phyloP scores from a whole-genome alignment of 2,888 invertebrate species.

The Artemia sinica region DNA sequence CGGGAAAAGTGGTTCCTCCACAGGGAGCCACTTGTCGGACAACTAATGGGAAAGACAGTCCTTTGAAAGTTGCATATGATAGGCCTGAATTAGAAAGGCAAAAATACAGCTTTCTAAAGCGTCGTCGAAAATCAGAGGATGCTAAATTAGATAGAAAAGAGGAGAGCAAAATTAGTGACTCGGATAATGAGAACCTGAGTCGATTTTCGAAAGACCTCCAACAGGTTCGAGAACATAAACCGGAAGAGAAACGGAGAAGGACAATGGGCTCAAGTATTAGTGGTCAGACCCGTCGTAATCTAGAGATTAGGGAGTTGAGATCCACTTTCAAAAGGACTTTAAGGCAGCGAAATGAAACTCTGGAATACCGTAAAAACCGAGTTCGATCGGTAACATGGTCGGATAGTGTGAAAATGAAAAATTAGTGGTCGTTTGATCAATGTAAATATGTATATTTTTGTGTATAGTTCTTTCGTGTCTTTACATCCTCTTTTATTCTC shows the following conservation, averaged over 20 bases:
- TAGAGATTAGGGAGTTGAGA: conserved; percentile 7
- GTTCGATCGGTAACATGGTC: neutral
- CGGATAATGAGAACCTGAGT: neutral
- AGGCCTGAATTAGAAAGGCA: neutral
- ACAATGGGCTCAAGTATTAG: neutral
- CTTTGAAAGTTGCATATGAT: neutral
- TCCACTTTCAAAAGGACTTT: neutral
- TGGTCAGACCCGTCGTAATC: neutral
- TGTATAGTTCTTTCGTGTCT: no score
- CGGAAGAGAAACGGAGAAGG: conserved; percentile 1
- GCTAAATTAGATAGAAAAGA: neutral
- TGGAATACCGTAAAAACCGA: neutral
- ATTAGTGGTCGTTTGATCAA: neutral
- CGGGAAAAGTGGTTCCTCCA: neutral
- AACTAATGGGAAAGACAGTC: neutral
- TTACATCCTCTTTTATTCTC: no score
- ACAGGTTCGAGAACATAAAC: neutral
- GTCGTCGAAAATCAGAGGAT: conserved; percentile 3
- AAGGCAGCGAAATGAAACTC: neutral
- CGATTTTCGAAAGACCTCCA: neutral
- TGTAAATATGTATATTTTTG: no score
- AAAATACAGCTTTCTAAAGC: neutral
- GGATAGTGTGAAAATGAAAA: neutral
- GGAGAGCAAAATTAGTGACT: neutral
- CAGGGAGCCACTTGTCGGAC: conserved; percentile 6